Conservation (phyloP, 2,888 invertebrate genomes). For the Conomelus anceps region DNA sequence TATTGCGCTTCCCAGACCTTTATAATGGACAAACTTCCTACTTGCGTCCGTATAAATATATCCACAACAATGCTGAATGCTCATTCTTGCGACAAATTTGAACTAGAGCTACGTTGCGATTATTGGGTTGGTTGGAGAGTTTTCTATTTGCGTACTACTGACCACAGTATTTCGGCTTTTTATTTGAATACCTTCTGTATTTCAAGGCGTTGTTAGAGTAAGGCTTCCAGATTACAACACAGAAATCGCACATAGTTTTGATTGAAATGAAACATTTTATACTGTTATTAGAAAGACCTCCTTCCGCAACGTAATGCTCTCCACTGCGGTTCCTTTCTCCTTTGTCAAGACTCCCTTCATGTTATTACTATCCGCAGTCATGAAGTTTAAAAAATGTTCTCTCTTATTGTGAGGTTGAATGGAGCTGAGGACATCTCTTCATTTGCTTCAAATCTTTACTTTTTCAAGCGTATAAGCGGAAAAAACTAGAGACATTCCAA, state of each 20-base stretch:
- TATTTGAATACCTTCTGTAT: not conserved
- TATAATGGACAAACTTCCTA: not conserved
- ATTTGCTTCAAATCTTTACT: too few species aligned
- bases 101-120: not conserved
- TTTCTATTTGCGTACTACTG: not conserved
- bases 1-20: not conserved
- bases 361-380: not conserved
- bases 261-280: too few species aligned
- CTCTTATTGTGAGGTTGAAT: too few species aligned
- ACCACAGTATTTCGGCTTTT: not conserved
- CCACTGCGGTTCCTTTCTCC: not conserved
- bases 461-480: too few species aligned
- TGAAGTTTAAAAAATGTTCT: too few species aligned
- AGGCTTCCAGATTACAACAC: too few species aligned
- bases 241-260: too few species aligned
- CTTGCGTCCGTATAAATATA: not conserved
- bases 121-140: not conserved
- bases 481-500: too few species aligned
- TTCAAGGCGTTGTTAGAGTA: too few species aligned
- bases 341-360: not conserved
- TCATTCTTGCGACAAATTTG: not conserved
- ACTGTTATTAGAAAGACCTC: slow-evolving; percentile 5
- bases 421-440: too few species aligned
- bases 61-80: not conserved
- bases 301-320: not conserved